Conservation (phyloP, 2,888 invertebrate species). For the Rhagonycha fulva region DNA sequence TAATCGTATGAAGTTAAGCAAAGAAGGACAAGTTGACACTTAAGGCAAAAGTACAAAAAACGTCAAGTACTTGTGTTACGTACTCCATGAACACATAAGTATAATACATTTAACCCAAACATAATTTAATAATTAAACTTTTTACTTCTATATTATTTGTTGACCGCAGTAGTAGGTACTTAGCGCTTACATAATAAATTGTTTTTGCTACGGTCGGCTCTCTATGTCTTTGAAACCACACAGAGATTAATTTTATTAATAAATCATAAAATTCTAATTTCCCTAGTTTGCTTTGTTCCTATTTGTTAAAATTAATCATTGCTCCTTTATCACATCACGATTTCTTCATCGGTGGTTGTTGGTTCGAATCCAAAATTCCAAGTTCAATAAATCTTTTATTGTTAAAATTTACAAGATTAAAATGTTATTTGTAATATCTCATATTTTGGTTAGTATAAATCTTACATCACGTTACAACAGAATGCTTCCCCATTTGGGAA, state of each 20-base stretch:
- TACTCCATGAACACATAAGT: not conserved
- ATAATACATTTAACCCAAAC: not conserved
- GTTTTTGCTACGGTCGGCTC: not conserved
- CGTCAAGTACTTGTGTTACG: not conserved
- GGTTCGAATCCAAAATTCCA: too few species aligned
- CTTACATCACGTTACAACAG: not conserved
- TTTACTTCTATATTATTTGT: not conserved
- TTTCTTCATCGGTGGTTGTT: too few species aligned
- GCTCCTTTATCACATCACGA: too few species aligned
- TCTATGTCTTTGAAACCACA: not conserved
- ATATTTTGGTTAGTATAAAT: not conserved
- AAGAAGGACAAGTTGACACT: not conserved
- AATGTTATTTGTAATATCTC: too few species aligned
- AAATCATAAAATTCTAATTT: not conserved
- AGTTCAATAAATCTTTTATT: too few species aligned
- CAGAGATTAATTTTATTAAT: not conserved
- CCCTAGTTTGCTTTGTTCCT: too few species aligned
- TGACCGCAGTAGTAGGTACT: not conserved
- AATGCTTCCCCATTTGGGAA: not conserved
- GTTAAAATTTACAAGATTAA: too few species aligned
- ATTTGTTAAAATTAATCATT: too few species aligned
- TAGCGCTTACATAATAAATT: not conserved
- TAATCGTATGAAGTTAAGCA: not conserved
- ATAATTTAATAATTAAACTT: not conserved
- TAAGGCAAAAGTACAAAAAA: not conserved